These are phyloP conservation scores for Ophiodon elongatus DNA, from an alignment of 2,113 vertebrate genomes.

Conservation along the genomic window DNA sequence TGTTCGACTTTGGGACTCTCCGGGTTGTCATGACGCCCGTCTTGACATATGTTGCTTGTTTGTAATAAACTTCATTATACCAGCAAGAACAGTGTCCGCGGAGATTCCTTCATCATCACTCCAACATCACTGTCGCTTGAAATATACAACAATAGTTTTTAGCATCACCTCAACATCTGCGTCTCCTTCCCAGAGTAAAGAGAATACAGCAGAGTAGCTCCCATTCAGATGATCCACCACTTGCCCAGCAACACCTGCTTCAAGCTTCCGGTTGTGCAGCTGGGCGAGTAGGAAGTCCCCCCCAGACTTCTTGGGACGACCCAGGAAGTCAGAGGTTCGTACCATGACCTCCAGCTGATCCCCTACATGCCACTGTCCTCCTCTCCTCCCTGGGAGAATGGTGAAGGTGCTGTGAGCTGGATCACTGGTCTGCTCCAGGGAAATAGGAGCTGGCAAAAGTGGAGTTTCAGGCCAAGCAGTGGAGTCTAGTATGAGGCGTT, in stretches of 20 bases:
- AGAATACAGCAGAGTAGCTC: conserved; percentile 69
- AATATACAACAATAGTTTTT: no score
- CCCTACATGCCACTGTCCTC: conserved; percentile 83
- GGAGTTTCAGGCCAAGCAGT: conserved; percentile 85
- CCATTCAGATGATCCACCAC: conserved; percentile 3
- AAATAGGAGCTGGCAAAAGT: conserved; percentile 33
- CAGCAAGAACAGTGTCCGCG: no score
- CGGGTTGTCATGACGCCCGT: no score
- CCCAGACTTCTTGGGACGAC: conserved; percentile 86
- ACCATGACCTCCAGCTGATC: conserved; percentile 88
- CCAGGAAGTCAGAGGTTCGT: conserved; percentile 87
- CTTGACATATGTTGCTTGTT: no score
- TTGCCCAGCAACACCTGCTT: not conserved
- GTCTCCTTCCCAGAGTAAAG: conserved; percentile 90
- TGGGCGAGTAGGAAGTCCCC: not conserved
- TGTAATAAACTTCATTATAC: no score
- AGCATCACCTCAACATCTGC: conserved; percentile 81
- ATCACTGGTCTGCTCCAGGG: conserved; percentile 85
- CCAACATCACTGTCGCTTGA: no score
- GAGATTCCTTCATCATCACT: no score
- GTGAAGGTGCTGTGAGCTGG: conserved; percentile 88
- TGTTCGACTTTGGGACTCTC: no score
- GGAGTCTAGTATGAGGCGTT: conserved; percentile 83
- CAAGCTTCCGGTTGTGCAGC: not conserved
- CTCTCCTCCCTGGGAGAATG: conserved; percentile 76